Conservation (phyloP, 2,797 vertebrate genomes). For the Passerculus sandwichensis region DNA sequence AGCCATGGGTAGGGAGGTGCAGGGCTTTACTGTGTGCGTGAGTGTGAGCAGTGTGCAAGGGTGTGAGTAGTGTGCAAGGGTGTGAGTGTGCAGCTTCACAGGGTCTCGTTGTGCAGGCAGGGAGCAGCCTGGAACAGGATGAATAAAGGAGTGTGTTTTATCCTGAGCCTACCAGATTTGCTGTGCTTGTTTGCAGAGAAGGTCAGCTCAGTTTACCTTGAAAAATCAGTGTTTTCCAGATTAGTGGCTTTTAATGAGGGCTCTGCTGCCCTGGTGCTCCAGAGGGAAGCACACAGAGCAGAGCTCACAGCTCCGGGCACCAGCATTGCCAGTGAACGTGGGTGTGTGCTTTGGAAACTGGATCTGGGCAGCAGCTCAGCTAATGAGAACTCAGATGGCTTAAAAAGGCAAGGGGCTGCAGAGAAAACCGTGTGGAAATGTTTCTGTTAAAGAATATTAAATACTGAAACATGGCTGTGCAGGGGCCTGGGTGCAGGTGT, state of each 20-base stretch:
- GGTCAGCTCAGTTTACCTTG: neutral
- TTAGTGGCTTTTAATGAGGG: neutral
- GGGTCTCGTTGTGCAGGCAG: neutral
- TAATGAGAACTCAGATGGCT: neutral
- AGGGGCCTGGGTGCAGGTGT: neutral
- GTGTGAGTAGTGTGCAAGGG: too few relatives aligned
- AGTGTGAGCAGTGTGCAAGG: too few relatives aligned
- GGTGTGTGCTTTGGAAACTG: neutral
- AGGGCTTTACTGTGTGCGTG: accelerated
- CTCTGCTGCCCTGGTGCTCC: neutral
- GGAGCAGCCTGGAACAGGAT: neutral
- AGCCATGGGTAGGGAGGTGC: accelerated
- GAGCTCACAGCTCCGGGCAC: neutral
- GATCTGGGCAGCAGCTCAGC: neutral
- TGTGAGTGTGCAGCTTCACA: neutral
- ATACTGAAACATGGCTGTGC: neutral
- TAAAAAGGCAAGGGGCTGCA: neutral
- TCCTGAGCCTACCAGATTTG: neutral
- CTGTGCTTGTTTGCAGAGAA: neutral
- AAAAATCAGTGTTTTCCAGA: neutral
- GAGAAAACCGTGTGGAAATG: neutral
- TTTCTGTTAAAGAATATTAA: neutral
- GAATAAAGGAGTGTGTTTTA: neutral
- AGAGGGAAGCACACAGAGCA: accelerated
- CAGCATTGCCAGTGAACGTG: accelerated